Evolutionary conservation across 1,140 invertebrate genomes (phyloP).

Genomic region (Lethrus apterus): DNA sequence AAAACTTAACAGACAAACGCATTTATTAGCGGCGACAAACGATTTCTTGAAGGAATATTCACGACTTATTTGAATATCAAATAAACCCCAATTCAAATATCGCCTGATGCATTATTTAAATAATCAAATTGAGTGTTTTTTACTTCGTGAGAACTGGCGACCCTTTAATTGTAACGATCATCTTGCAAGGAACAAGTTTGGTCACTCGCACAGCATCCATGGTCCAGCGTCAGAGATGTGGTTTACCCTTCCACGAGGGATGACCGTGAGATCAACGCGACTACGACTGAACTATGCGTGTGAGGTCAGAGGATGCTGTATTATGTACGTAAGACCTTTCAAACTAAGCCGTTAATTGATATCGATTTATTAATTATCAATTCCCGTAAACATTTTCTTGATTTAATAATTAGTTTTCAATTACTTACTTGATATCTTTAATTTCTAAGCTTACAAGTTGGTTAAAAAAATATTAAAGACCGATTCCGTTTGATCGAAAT

Average conservation of each 20-base stretch:
- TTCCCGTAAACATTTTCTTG: not conserved
- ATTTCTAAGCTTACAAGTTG: not conserved
- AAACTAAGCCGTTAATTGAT: not conserved
- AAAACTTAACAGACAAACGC: not conserved
- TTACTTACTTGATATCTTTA: not conserved
- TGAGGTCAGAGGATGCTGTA: conserved; percentile 15
- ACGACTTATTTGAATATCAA: conserved; percentile 28
- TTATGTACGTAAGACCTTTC: not conserved
- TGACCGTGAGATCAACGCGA: conserved; percentile 23
- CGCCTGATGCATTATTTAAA: conserved; percentile 13
- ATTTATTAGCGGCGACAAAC: not conserved
- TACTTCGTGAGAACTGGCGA: conserved; percentile 19
- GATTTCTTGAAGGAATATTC: not conserved
- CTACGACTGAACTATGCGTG: conserved; percentile 13
- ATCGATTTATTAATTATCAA: no score
- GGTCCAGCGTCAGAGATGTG: conserved; percentile 1
- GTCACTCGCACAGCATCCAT: conserved; percentile 18
- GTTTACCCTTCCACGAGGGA: conserved; percentile 1
- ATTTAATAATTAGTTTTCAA: not conserved
- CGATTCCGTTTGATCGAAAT: no score
- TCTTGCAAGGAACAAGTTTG: conserved; percentile 26
- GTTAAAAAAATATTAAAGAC: no score
- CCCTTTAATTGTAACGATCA: conserved; percentile 19
- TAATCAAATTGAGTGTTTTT: no score
- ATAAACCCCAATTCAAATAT: conserved; percentile 14